A percentile compares a stretch with the other conserved stretches of the same genome.
Conservation (phyloP, 2,888 invertebrate genomes). For the Globia sparganii region DNA sequence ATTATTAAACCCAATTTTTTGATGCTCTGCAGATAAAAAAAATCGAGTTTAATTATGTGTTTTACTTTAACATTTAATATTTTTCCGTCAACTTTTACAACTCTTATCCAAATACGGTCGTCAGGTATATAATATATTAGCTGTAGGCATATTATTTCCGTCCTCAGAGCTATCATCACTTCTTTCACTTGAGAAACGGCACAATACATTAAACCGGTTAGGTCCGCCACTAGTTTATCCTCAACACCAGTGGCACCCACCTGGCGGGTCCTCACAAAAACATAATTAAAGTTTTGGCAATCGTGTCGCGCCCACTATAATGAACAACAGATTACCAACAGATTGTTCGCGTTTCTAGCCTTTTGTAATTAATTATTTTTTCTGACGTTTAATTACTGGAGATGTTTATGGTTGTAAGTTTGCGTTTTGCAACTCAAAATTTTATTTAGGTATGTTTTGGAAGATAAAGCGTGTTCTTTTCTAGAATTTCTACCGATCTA, state of each 20-base stretch:
- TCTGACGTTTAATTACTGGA: slow-evolving; percentile 58
- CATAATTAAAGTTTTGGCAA: slow-evolving; percentile 81
- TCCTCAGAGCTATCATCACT: not conserved
- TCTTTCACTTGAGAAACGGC: not conserved
- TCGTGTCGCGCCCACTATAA: slow-evolving; percentile 71
- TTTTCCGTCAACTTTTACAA: too few relatives aligned
- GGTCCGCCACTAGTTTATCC: not conserved
- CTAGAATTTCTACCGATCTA: not conserved
- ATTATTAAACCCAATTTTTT: too few relatives aligned
- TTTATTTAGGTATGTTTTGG: not conserved
- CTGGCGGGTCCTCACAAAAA: slow-evolving; percentile 74
- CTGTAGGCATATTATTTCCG: not conserved
- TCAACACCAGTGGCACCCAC: slow-evolving; percentile 42
- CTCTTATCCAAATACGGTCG: too few relatives aligned
- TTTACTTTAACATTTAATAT: not conserved
- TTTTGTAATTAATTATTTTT: slow-evolving; percentile 64
- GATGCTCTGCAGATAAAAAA: too few relatives aligned
- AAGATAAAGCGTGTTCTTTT: not conserved
- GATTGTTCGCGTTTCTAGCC: slow-evolving; percentile 35
- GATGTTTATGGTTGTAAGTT: slow-evolving; percentile 16
- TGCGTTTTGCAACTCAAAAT: not conserved
- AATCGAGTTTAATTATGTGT: not conserved
- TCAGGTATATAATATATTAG: too few relatives aligned
- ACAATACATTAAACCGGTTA: not conserved
- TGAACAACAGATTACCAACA: slow-evolving; percentile 72